These are phyloP conservation scores for Criorhina ranunculi DNA, from an alignment of 2,888 invertebrate genomes.

Conservation along the genomic window DNA sequence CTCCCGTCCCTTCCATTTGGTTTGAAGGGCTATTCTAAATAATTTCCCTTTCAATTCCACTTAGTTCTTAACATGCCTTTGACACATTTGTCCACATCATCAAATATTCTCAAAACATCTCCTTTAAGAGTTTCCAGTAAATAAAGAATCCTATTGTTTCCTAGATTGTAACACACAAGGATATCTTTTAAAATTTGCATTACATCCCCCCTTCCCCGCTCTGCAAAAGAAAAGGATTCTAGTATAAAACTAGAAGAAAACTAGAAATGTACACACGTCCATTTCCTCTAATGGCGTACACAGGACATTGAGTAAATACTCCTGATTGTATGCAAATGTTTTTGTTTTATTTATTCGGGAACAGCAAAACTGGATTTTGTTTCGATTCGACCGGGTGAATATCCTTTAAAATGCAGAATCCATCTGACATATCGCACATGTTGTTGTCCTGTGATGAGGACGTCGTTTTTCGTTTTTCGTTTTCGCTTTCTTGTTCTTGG, in stretches of 20 bases:
- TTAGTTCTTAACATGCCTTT: background rate
- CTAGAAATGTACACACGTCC: conserved; percentile 29
- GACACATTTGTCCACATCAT: conserved; percentile 8
- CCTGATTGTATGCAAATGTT: conserved; percentile 73
- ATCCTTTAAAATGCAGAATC: conserved; percentile 35
- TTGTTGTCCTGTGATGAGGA: no score
- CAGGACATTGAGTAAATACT: conserved; percentile 67
- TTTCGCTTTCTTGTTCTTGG: conserved; percentile 19
- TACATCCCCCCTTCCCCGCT: background rate
- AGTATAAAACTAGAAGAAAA: conserved; percentile 17
- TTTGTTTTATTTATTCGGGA: conserved; percentile 64
- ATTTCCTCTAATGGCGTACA: conserved; percentile 41
- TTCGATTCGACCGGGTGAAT: conserved; percentile 1
- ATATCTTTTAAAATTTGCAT: conserved; percentile 26
- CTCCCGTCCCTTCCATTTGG: no score
- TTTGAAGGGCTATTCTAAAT: background rate
- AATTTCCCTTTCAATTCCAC: background rate
- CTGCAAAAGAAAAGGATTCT: background rate
- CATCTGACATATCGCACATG: background rate
- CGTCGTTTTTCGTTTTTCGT: background rate
- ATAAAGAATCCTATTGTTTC: conserved; percentile 23
- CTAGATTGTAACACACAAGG: conserved; percentile 18
- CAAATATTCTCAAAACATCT: conserved; percentile 8
- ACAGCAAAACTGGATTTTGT: background rate
- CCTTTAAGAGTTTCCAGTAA: conserved; percentile 41